Evolutionary conservation across 2,888 invertebrate species (phyloP), one percentile per base, ranked within the genome.

Genomic region (Tribolium freemani): DNA sequence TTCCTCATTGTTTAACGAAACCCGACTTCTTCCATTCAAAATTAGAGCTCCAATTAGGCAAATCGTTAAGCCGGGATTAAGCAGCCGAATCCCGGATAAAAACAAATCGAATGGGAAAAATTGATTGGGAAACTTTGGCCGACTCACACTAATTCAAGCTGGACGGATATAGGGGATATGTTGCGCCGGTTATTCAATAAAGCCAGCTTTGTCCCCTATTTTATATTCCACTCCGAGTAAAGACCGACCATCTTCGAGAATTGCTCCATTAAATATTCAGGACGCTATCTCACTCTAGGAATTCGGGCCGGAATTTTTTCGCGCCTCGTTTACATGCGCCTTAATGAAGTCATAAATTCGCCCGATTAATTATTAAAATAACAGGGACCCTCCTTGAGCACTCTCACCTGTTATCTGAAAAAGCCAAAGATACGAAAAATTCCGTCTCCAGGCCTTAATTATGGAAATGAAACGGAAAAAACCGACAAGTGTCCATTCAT

Each of bases 241-340:
- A 21, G 58, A 46, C 21, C 57, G 60, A 45, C 69, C 69, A 69
- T 69, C 69, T 69, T 69, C 10, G 48, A 20, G 69, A 60, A 69
- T 60, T 69, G 69, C 69, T 26, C 60, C 53, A 69, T 69, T 69
- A 69, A 69, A 69, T 60, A 69, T 69, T 69, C 60, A 69, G 26
- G 16, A n/a, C 68, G 58, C 44, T 58, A 10, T 56, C 64, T 50
- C 58, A 50, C 68, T 58, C 11, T 31, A 20, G 68, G 68, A 68
- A 68, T 68, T 68, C 50, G 44, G 68, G 5, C 58, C 2, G 31
- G 38, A 58, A 58, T 68, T 68, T 68, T 67, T 68, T 56, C 20
- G 44, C 54, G 16, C 53, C 53, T 53, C 64, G 64, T 64, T 54
- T 64, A 64, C 64, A 64, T 64, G 64, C 48, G 3, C 57, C 31